Evolutionary conservation across 2,113 vertebrate species (phyloP).

Genomic region (Gallinago media): DNA sequence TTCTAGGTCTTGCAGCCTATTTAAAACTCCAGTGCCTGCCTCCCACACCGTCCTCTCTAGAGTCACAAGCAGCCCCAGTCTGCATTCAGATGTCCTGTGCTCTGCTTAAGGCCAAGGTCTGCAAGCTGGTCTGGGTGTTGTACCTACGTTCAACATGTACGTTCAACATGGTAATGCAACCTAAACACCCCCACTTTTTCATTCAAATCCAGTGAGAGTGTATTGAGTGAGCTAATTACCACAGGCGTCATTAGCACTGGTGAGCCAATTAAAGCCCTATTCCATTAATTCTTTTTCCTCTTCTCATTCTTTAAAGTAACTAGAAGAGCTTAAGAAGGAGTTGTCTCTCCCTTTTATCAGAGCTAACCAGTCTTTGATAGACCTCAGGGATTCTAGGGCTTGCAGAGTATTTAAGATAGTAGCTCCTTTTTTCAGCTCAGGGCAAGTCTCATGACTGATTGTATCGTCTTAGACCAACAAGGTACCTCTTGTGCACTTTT

Average conservation of each 20-base stretch:
- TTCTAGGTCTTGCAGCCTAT: conserved; percentile 60
- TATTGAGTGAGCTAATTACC: neutral
- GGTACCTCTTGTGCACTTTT: neutral
- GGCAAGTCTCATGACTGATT: neutral
- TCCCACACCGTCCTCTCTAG: conserved; percentile 56
- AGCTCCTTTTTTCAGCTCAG: neutral
- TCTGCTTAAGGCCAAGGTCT: neutral
- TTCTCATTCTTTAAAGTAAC: neutral
- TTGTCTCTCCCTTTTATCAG: neutral
- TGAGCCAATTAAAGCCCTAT: neutral
- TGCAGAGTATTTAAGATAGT: neutral
- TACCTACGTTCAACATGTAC: accelerated
- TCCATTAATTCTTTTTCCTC: neutral
- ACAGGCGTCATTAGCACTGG: neutral
- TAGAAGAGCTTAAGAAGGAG: neutral
- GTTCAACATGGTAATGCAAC: neutral
- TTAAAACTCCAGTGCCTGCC: conserved; percentile 49
- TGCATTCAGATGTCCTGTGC: neutral
- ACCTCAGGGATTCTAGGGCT: neutral
- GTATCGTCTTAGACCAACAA: neutral
- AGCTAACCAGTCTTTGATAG: neutral
- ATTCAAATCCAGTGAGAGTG: neutral
- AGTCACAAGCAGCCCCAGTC: conserved; percentile 28
- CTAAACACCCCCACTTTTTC: neutral
- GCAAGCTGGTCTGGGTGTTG: neutral